These are phyloP conservation scores for Theretra japonica DNA, from an alignment of 2,888 invertebrate genomes.

Conservation along the genomic window DNA sequence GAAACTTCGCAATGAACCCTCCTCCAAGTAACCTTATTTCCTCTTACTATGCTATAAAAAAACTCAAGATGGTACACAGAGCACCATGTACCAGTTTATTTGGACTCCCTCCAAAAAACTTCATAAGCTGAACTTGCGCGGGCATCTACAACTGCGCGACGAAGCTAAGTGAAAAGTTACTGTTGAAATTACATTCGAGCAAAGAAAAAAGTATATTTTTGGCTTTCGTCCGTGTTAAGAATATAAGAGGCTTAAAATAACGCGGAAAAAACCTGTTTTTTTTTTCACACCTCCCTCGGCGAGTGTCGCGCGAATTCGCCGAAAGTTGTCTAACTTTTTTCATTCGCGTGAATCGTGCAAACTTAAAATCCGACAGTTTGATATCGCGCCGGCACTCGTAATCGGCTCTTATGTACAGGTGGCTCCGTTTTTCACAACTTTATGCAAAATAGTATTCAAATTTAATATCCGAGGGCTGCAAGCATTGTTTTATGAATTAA, in stretches of 20 bases:
- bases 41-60: neutral
- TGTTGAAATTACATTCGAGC: constrained; percentile 67
- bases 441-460: constrained; percentile 61
- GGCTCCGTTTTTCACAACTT: constrained; percentile 61
- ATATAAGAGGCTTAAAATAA: constrained; percentile 77
- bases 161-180: constrained; percentile 77
- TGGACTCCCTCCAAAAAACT: constrained; percentile 73
- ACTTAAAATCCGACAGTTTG: constrained; percentile 58
- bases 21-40: neutral
- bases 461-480: constrained; percentile 53
- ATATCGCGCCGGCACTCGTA: constrained; percentile 50
- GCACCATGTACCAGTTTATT: constrained; percentile 56
- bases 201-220: constrained; percentile 57
- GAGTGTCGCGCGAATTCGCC: constrained; percentile 53
- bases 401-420: constrained; percentile 58
- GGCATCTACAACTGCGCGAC: constrained; percentile 59
- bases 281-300: constrained; percentile 33
- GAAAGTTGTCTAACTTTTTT: constrained; percentile 64
- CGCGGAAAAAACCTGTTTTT: constrained; percentile 60
- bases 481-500: constrained; percentile 56
- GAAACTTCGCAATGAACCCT: neutral
- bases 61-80: constrained; percentile 33
- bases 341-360: constrained; percentile 57
- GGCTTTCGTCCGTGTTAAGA: constrained; percentile 64
- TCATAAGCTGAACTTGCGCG: constrained; percentile 68